phyloP scores from a whole-genome alignment of 2,888 invertebrate species.

The Phymatocera aterrima region DNA sequence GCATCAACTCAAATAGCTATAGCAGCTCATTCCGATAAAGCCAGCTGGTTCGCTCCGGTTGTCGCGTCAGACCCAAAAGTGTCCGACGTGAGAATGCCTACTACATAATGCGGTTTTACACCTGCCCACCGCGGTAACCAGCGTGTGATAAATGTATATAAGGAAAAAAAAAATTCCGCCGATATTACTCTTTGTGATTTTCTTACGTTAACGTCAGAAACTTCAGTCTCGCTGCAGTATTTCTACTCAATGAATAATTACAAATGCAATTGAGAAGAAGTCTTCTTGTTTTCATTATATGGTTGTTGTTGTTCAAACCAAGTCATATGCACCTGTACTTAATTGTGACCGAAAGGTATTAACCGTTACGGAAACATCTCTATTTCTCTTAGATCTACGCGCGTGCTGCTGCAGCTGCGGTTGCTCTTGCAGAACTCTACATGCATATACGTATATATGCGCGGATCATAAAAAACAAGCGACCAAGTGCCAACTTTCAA shows the following conservation, averaged over 20 bases:
- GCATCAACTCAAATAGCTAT: not conserved
- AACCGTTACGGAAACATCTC: constrained; percentile 33
- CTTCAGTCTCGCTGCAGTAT: too few relatives aligned
- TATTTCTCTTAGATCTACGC: constrained; percentile 10
- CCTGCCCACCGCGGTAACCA: not conserved
- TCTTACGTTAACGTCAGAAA: too few relatives aligned
- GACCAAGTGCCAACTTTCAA: too few relatives aligned
- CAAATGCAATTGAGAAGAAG: not conserved
- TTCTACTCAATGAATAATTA: not conserved
- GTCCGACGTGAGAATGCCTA: not conserved
- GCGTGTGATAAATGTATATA: not conserved
- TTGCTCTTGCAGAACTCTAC: not conserved
- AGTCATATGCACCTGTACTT: constrained; percentile 21
- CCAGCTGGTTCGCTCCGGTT: not conserved
- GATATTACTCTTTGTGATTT: too few relatives aligned
- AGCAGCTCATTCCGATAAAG: not conserved
- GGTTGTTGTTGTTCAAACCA: not conserved
- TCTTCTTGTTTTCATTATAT: not conserved
- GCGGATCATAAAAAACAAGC: too few relatives aligned
- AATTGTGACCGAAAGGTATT: not conserved
- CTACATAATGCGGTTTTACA: not conserved
- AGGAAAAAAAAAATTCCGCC: not conserved
- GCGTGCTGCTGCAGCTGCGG: not conserved
- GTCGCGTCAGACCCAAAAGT: not conserved
- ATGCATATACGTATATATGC: not conserved